Evolutionary conservation across 2,113 vertebrate species (phyloP), one percentile per base, ranked within the genome.

Genomic region (Hemicordylus capensis): DNA sequence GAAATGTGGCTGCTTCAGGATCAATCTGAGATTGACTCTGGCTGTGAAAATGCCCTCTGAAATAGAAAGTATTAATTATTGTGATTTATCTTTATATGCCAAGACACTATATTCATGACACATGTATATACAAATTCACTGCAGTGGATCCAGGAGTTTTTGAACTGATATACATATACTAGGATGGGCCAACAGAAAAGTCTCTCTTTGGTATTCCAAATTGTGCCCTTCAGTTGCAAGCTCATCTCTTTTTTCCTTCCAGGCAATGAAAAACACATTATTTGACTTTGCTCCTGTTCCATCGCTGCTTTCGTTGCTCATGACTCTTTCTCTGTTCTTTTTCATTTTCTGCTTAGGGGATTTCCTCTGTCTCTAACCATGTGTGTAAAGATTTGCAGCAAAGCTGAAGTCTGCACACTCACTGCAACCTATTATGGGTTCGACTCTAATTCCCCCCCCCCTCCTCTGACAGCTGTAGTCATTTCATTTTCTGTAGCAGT

Each of bases 341-440:
- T 54, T 44, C 26, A 14, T 61, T 75, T 86, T 81, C 72, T 80
- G 7, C 44, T 82, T 84, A 82, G 22, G 3, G 10, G 24, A 84
- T 0, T 70, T 90, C 75, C 59, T 81, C 34, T 81, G 19, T 34
- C 37, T 59, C 83, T 66, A 87, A 37, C 81, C 81, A 61, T 61
- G 76, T 88, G 9, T 2, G 12, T 46, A 58, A 82, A 81, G 69
- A 80, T 11, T 28, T 76, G 6, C n/a, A 11, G 22, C 37, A 87
- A 76, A 85, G 14, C 1, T 80, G 63, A 48, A 66, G 0, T 19
- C 44, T 76, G 28, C 31, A 81, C 78, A 12, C 19, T 51, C n/a
- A 34, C 72, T 84, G 22, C 24, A 3, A 70, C 3, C 14, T 87
- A 51, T 6, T 26, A 54, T 54, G 66, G 44, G 82, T 87, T 83